Percentiles rank a stretch among this genome's conserved stretches.
phyloP scores from a whole-genome alignment of 2,888 invertebrate species.

The Cephalotes varians region DNA sequence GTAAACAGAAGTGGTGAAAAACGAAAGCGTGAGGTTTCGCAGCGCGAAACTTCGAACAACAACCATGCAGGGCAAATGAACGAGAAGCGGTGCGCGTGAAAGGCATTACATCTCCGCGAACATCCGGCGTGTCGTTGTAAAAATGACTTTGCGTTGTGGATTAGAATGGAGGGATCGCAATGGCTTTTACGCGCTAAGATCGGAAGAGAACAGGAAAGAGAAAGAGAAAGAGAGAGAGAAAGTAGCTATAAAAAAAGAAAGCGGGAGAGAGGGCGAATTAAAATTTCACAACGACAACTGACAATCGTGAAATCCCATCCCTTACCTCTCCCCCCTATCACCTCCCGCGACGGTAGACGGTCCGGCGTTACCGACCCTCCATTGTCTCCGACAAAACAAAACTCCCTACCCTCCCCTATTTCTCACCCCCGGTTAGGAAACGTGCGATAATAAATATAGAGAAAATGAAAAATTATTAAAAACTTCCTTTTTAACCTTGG shows the following conservation, averaged over 20 bases:
- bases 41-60: slow-evolving; percentile 37
- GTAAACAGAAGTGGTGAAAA: slow-evolving; percentile 43
- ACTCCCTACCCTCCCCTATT: slow-evolving; percentile 48
- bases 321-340: slow-evolving; percentile 62
- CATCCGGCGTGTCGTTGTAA: slow-evolving; percentile 47
- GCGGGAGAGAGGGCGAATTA: slow-evolving; percentile 77
- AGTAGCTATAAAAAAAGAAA: slow-evolving; percentile 58
- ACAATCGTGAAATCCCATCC: slow-evolving; percentile 76
- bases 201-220: slow-evolving; percentile 59
- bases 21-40: slow-evolving; percentile 10
- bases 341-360: slow-evolving; percentile 65
- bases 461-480: slow-evolving; percentile 86
- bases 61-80: slow-evolving; percentile 21
- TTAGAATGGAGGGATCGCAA: slow-evolving; percentile 30
- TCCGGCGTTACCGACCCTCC: slow-evolving; percentile 74
- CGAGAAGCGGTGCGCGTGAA: slow-evolving; percentile 35
- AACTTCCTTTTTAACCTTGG: slow-evolving; percentile 86
- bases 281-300: slow-evolving; percentile 81
- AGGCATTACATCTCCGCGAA: slow-evolving; percentile 48
- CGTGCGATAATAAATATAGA: slow-evolving; percentile 86
- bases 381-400: slow-evolving; percentile 81
- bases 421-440: slow-evolving; percentile 83
- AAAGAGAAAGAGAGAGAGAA: slow-evolving; percentile 45
- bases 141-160: slow-evolving; percentile 44
- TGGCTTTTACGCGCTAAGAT: slow-evolving; percentile 61